Evolutionary conservation across 2,888 invertebrate genomes (phyloP).

Genomic region (Xestobium rufovillosum): DNA sequence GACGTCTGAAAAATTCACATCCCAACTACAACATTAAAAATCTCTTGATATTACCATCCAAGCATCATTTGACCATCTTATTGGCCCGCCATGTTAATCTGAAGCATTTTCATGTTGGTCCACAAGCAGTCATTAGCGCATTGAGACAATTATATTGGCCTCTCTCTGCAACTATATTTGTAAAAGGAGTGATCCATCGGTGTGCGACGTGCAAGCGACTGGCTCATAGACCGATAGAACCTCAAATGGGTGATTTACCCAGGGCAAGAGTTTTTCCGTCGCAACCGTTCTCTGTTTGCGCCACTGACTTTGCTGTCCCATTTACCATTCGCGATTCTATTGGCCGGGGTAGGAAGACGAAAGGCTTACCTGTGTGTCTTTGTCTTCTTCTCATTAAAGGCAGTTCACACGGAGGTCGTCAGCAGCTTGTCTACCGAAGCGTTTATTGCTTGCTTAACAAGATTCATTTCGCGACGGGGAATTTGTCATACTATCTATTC

Average conservation of each 20-base stretch:
- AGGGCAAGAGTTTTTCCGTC: constrained; percentile 1
- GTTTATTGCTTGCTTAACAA: constrained; percentile 11
- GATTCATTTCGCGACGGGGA: constrained; percentile 12
- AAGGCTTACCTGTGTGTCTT: constrained; percentile 5
- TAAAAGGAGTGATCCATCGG: constrained; percentile 6
- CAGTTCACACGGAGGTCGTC: constrained; percentile 12
- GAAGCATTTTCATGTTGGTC: constrained; percentile 5
- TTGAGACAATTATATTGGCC: constrained; percentile 7
- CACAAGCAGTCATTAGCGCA: constrained; percentile 4
- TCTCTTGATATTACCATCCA: constrained; percentile 7
- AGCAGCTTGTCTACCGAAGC: constrained; percentile 8
- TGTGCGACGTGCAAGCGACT: constrained; percentile 7
- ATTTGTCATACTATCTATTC: constrained; percentile 12
- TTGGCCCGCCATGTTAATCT: constrained; percentile 5
- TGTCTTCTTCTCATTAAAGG: constrained; percentile 7
- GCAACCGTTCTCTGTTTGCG: not conserved
- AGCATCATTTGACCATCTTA: constrained; percentile 7
- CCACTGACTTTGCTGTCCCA: constrained; percentile 3
- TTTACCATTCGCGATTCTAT: constrained; percentile 3
- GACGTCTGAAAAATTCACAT: constrained; percentile 2
- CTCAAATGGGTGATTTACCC: not conserved
- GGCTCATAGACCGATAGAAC: not conserved
- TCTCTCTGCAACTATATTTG: not conserved
- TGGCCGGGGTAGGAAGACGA: too few species aligned
- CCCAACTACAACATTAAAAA: constrained; percentile 4